Base-by-base conservation (phyloP, 2,888 invertebrate species). In the Arrhopalites spinosus region DNA sequence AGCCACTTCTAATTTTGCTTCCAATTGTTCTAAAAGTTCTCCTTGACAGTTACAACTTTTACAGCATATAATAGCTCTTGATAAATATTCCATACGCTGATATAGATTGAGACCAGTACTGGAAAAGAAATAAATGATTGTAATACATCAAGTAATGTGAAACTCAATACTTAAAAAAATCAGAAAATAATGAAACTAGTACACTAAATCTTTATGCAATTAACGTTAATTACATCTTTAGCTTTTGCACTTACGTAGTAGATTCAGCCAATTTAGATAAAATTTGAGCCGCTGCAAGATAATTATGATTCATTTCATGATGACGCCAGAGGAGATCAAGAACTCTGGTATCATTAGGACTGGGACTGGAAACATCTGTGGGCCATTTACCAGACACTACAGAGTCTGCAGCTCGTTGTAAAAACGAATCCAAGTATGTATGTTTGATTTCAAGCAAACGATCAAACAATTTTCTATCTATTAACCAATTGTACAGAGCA, bases 301-400 rank as follows among this genome's bases (percentile, higher is more conserved):
- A 98, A 85, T 97, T 95, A 36, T 92, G 92, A 84, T 91, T 92
- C 85, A 93, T 92, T 86, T 98, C 97, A 84, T 98, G 96, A 85
- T 93, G 96, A 86, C 95, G 95, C 98, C 98, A 98, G 74, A 98
- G 87, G 80, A 98, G 87, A 85, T 97, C 95, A 80, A 93, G 88
- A 27, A 91, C 86, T 81, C 87, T 87, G 0, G 89, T 85, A 81
- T 89, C 86, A 67, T 91, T 88, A 11, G 90, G 89, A 85, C 88
- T 87, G 36, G n/a, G n/a, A n/a, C 36, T 36, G 74, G 87, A 87
- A 27, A 73, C 79, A 45, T 78, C 80, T 17, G 80, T 73, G 1
- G 81, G 80, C 82, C 79, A 84, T 83, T 79, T 84, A 78, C 77
- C 87, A 61, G 79, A 77, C 2, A 81, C 81, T 71, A 81, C 82